Conservation (phyloP, 2,113 vertebrate genomes). For the Periophthalmodon schlosseri region DNA sequence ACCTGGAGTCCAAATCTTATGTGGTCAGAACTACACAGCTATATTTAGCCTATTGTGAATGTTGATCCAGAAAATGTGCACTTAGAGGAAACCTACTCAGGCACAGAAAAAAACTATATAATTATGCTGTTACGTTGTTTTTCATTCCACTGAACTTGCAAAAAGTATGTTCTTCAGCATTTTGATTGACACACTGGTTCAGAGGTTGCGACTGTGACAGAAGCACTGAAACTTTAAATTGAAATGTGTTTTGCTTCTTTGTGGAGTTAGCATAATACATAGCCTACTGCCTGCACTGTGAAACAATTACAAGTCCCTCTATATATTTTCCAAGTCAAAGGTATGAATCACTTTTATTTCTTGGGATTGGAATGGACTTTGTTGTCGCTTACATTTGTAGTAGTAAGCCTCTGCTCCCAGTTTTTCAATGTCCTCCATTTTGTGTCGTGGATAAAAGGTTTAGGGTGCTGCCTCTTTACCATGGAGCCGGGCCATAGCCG, state of each 20-base stretch:
- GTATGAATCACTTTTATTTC: constrained; percentile 23
- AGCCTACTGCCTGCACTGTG: background rate
- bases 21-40: too few relatives aligned
- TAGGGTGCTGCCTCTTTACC: constrained; percentile 50
- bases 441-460: constrained; percentile 58
- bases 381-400: constrained; percentile 43
- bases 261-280: constrained; percentile 1
- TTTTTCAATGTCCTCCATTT: constrained; percentile 33
- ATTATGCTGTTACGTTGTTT: background rate
- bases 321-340: constrained; percentile 15
- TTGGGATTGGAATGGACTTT: constrained; percentile 30
- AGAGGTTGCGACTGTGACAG: background rate
- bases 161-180: background rate
- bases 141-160: background rate
- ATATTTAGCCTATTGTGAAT: too few relatives aligned
- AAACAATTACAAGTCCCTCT: constrained; percentile 16
- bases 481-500: constrained; percentile 39
- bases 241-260: constrained; percentile 11
- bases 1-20: too few relatives aligned
- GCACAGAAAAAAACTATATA: background rate
- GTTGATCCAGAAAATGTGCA: too few relatives aligned
- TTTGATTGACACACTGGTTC: background rate
- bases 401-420: constrained; percentile 53
- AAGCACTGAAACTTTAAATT: constrained; percentile 23
- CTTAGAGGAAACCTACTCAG: too few relatives aligned